Conservation (phyloP, 2,888 invertebrate species). For the Lomographa bimaculata region DNA sequence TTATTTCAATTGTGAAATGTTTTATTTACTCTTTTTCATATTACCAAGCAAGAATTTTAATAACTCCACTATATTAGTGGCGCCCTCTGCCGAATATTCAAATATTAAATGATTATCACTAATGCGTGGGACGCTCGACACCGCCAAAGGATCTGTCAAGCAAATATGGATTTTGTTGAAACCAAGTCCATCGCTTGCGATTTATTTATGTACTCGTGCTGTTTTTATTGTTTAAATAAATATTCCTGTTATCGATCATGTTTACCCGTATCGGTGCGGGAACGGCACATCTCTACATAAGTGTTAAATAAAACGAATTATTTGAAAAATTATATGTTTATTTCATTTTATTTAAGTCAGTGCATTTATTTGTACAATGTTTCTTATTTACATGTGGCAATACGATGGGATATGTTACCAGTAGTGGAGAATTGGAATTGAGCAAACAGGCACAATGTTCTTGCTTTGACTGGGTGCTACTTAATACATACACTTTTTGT, state of each 20-base stretch:
- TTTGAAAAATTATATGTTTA: constrained; percentile 66
- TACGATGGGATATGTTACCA: constrained; percentile 42
- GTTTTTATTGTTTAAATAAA: constrained; percentile 32
- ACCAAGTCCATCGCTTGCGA: constrained; percentile 54
- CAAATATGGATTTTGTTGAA: constrained; percentile 55
- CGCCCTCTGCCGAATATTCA: too few species aligned
- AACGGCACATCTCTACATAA: constrained; percentile 64
- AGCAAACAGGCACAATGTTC: constrained; percentile 16
- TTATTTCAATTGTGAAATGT: too few species aligned
- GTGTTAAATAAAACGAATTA: constrained; percentile 66
- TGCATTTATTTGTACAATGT: constrained; percentile 48
- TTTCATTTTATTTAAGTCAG: constrained; percentile 51
- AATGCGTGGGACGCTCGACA: constrained; percentile 30
- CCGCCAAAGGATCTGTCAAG: constrained; percentile 61
- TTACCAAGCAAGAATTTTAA: too few species aligned
- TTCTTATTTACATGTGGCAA: constrained; percentile 42
- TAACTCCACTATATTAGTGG: too few species aligned
- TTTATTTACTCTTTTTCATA: too few species aligned
- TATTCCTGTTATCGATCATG: constrained; percentile 54
- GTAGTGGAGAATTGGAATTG: constrained; percentile 21
- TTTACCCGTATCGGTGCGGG: constrained; percentile 61
- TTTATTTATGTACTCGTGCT: constrained; percentile 30
- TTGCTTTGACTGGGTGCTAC: too few species aligned
- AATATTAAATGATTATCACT: too few species aligned
- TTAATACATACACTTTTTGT: too few species aligned